Base-by-base conservation (phyloP, 2,888 invertebrate genomes). In the Orchesella flavescens region DNA sequence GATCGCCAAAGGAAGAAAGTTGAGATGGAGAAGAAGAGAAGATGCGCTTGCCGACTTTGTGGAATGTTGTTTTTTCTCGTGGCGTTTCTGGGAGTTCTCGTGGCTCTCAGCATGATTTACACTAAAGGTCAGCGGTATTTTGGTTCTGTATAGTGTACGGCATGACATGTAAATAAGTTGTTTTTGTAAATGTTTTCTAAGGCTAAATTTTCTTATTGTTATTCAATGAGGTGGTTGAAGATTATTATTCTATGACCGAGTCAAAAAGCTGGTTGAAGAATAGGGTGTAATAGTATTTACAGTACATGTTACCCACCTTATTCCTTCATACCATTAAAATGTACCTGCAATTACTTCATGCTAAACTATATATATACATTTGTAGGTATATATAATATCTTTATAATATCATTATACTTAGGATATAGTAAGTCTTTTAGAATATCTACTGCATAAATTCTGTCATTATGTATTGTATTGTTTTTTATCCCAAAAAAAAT, bases 51-150 rank as follows among this genome's bases (percentile, higher is more conserved):
- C 83, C 85, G 88, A 23, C 75, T 88, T 12, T 86, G 78, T 69
- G 88, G 88, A 12, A 88, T 88, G 80, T 49, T 88, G 9, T 86
- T 88, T 77, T 88, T 88, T 76, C 86, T 88, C 13, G 75, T 86
- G 59, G 85, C 87, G 72, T 88, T 88, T 72, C 83, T 88, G 24
- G 88, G 88, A 57, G 87, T 88, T 74, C 86, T 88, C 74, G 87
- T 88, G 75, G 87, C 87, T 55, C 86, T 88, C 53, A 86, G 86
- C 65, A 87, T 88, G 84, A 86, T 88, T 77, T 88, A 88, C 77
- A 88, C 88, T 44, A 86, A 80, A 75, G 88, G 88, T 77, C 86
- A 88, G 74, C 77, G 86, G 44, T 88, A 88, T 71, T 88, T 88
- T 86, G 88, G 88, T 55, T 87, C 88, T 46, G 88, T 86, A 44